Evolutionary conservation across 2,888 invertebrate genomes (phyloP), one percentile per base, ranked within the genome.

Genomic region (Theretra japonica): DNA sequence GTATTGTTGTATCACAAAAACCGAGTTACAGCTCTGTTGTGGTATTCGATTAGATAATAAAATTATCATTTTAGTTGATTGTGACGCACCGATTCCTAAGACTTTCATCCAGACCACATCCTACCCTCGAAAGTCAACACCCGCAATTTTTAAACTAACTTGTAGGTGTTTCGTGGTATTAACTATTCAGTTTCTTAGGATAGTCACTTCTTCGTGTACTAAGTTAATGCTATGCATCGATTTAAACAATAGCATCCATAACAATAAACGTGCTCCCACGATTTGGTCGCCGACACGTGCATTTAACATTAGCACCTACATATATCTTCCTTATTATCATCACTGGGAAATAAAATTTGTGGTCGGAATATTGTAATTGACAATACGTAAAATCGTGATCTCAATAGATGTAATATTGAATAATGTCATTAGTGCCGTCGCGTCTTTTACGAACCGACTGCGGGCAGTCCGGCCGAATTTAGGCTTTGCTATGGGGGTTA

Each of bases 361-460:
- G n/a, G n/a, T 53, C n/a, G 53, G 53, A 53, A n/a, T 41, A 41
- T 41, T 7, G 15, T 65, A 60, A 60, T 23, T 25, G 65, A 48
- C n/a, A 65, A 48, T 23, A 65, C 6, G 48, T 65, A 41, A 65
- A 65, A 48, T 48, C 65, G 65, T 65, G 65, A 48, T 65, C 65
- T 65, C 65, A 65, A 48, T 65, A 65, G 65, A 15, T 65, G 41
- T 65, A 65, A 65, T 65, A 48, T 65, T 65, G 65, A 65, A 65
- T 65, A 65, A 65, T 65, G 17, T 65, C 17, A 65, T 65, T 65
- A 65, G 65, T 65, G 48, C 48, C 23, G 48, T 65, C 48, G 65
- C 41, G 65, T 65, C 65, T 65, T 41, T 41, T 65, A 41, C 62
- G 41, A 41, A 33, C 4, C 62, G 62, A 21, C 48, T 65, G 33